Evolutionary conservation across 1,140 invertebrate genomes (phyloP), one percentile per base, ranked within the genome.

Genomic region (Drosophila miranda): DNA sequence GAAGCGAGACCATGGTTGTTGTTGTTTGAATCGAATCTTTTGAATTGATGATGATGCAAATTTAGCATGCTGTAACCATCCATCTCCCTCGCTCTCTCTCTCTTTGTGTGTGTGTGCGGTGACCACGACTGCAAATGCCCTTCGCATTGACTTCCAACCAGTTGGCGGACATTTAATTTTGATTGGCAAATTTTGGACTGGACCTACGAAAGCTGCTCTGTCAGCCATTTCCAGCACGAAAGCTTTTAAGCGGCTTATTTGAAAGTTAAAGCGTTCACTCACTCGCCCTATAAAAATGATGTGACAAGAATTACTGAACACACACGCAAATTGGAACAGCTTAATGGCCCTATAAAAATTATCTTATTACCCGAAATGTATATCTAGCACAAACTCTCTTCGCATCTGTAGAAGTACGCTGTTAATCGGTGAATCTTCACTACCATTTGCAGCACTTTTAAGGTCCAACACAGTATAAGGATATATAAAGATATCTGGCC

Each of bases 1-100:
- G 30, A 30, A 13, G 13, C 30, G 63, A 41, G 13, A 63, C 34
- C 51, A 49, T 41, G 50, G 34, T 28, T 30, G 44, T 51, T 68
- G 43, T 43, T 72, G 61, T 63, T 70, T 67, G 57, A 68, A 72
- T 76, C 50, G 67, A 75, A 52, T 49, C 73, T 81, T 63, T 68
- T 67, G 67, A 86, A 86, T 80, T 80, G 54, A 80, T 84, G 80
- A 80, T 38, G 86, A 86, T 84, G 78, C 71, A 62, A 69, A 83
- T 84, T 83, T 66, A 74, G 59, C 56, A 76, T 84, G 62, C 76
- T 64, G 61, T 34, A 45, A 44, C 49, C 46, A 62, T 62, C 30
- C 1, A 55, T 34, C 28, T 30, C 28, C 14, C 14, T 43, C 8
- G 41, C 42, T 52, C 16, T 16, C 3, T 48, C 19, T 6, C 23